Base-by-base conservation (phyloP, 2,888 invertebrate genomes). In the Ornithoptera alexandrae region DNA sequence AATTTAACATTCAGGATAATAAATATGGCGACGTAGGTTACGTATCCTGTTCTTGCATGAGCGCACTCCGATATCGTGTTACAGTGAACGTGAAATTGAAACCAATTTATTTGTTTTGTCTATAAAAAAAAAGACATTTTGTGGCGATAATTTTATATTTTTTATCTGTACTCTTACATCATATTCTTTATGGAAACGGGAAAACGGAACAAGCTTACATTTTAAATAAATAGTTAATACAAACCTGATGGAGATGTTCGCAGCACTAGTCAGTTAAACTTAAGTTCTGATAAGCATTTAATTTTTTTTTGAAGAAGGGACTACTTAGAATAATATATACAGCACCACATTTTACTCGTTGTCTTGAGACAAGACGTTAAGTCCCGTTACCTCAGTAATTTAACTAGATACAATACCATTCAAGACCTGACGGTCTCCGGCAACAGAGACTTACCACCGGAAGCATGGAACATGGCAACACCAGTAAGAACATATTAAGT, bases 41-140 rank as follows among this genome's bases (percentile, higher is more conserved):
- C 50, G 62, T 36, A 65, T 65, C 61, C 61, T 69, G 65, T 61
- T 69, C 65, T 22, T 67, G 60, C 12, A 36, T 17, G 20, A 58
- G 20, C 36, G 53, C 20, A 63, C 50, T 39, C 10, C 58, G 4
- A 63, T 68, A 64, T 68, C 59, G 39, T 8, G 39, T 64, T 68
- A 64, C 68, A 60, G 30, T 59, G 30, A 39, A 63, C 62, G 42
- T 57, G 57, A 39, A 15, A 46, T 22, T 22, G n/a, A 22, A 62
- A 12, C 10, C 12, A 4, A 57, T 62, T 62, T 62, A 58, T 62
- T 62, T 42, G 6, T 65, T 59, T n/a, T 0, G 42, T 46, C 22
- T 39, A 17, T 24, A 24, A 65, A 42, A 24, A 65, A 42, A 65
- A 20, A 6, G 39, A 60, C 24, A 63, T 8, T 36, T 12, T 60